These are phyloP conservation scores for Brenthis ino DNA, from an alignment of 2,888 invertebrate species.

Conservation along the genomic window DNA sequence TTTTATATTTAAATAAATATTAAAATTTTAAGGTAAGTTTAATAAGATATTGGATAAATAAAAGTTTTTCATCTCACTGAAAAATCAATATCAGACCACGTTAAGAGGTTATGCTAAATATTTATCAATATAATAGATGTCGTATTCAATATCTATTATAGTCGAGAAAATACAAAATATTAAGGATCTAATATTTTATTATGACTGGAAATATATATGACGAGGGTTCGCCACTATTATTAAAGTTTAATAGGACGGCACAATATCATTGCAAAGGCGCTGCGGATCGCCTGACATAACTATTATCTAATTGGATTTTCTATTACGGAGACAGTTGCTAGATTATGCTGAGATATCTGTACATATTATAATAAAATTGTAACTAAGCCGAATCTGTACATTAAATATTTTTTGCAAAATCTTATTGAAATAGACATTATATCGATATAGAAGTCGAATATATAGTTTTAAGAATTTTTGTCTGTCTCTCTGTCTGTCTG, in stretches of 20 bases:
- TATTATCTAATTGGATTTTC: constrained; percentile 32
- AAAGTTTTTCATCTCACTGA: background rate
- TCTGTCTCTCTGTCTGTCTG: too few species aligned
- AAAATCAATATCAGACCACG: constrained; percentile 5
- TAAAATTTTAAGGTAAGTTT: too few species aligned
- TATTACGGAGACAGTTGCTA: constrained; percentile 19
- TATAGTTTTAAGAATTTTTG: too few species aligned
- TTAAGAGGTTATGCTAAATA: background rate
- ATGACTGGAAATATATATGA: constrained; percentile 46
- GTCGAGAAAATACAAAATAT: constrained; percentile 27
- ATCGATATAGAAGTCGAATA: too few species aligned
- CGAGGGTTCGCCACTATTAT: constrained; percentile 63
- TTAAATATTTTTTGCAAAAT: too few species aligned
- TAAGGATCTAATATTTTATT: constrained; percentile 35
- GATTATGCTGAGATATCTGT: constrained; percentile 3
- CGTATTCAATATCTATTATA: constrained; percentile 25
- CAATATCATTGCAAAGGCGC: constrained; percentile 20
- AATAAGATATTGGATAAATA: background rate
- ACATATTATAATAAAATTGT: too few species aligned
- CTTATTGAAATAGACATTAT: too few species aligned
- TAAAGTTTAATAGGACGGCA: constrained; percentile 51
- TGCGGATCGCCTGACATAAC: constrained; percentile 27
- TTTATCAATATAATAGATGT: constrained; percentile 21
- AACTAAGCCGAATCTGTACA: too few species aligned
- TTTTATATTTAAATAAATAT: too few species aligned